phyloP scores from a whole-genome alignment of 2,797 vertebrate genomes.

The Lacerta viridis region DNA sequence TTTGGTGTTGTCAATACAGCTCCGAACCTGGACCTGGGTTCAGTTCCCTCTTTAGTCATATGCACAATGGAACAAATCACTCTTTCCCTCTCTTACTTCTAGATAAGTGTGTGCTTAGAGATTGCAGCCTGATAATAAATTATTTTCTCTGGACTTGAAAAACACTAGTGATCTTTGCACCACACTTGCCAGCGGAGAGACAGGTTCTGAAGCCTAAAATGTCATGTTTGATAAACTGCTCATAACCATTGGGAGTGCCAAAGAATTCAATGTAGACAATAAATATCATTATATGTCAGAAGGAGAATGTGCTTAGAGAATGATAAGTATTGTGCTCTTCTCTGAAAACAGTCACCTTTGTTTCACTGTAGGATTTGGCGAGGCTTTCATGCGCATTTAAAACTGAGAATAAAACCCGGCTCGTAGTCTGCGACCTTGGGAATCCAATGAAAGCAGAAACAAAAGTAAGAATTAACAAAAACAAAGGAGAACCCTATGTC shows the following conservation, averaged over 20 bases:
- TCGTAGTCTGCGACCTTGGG: slow-evolving; percentile 96
- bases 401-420: slow-evolving; percentile 93
- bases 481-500: not conserved
- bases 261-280: not conserved
- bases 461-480: slow-evolving; percentile 79
- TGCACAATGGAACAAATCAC: not conserved
- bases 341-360: slow-evolving; percentile 5
- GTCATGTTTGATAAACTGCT: not conserved
- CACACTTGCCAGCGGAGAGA: too few relatives aligned
- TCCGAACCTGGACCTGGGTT: not conserved
- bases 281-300: not conserved
- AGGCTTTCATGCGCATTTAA: slow-evolving; percentile 94
- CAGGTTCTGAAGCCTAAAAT: not conserved
- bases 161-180: too few relatives aligned
- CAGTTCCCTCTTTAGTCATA: not conserved
- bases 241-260: not conserved
- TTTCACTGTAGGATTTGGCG: slow-evolving; percentile 78
- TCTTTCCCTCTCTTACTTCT: not conserved
- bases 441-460: slow-evolving; percentile 97
- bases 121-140: too few relatives aligned
- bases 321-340: not conserved
- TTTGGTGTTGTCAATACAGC: not conserved
- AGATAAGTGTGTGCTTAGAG: too few relatives aligned
- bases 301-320: not conserved
- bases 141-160: not conserved